These are phyloP conservation scores for Ammodramus savannarum DNA, from an alignment of 2,113 vertebrate species.

Conservation along the genomic window DNA sequence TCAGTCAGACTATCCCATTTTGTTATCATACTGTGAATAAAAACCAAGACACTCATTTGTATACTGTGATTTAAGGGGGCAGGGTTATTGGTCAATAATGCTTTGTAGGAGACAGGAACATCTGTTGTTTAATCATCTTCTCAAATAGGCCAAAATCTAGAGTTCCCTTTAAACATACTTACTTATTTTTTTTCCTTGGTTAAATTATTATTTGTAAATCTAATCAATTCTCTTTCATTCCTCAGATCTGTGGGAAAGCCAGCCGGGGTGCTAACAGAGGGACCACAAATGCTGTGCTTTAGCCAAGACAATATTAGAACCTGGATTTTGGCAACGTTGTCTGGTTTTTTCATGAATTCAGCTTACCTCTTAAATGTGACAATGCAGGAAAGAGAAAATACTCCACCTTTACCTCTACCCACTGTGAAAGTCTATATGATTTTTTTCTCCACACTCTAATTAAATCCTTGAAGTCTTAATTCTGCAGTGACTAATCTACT, in stretches of 20 bases:
- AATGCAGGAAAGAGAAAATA: not conserved
- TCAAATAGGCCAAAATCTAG: not conserved
- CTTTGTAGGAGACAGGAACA: not conserved
- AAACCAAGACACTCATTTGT: not conserved
- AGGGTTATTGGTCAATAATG: not conserved
- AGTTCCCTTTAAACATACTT: not conserved
- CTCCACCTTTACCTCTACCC: not conserved
- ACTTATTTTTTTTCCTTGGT: not conserved
- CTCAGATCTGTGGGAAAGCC: not conserved
- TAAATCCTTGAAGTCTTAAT: conserved; percentile 9
- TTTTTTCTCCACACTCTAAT: not conserved
- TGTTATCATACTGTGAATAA: not conserved
- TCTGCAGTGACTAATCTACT: conserved; percentile 4
- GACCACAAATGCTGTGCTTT: not conserved
- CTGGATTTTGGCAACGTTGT: not conserved
- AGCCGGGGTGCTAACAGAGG: not conserved
- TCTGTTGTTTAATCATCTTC: not conserved
- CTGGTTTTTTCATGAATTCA: not conserved
- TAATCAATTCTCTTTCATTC: not conserved
- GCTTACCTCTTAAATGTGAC: not conserved
- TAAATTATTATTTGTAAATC: not conserved
- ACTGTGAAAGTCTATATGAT: not conserved
- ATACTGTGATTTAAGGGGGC: not conserved
- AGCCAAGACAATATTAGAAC: not conserved
- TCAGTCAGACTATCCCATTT: not conserved